Percentiles rank a stretch among this genome's conserved stretches.
Conservation (phyloP, 2,888 invertebrate species). For the Xylota sylvarum region DNA sequence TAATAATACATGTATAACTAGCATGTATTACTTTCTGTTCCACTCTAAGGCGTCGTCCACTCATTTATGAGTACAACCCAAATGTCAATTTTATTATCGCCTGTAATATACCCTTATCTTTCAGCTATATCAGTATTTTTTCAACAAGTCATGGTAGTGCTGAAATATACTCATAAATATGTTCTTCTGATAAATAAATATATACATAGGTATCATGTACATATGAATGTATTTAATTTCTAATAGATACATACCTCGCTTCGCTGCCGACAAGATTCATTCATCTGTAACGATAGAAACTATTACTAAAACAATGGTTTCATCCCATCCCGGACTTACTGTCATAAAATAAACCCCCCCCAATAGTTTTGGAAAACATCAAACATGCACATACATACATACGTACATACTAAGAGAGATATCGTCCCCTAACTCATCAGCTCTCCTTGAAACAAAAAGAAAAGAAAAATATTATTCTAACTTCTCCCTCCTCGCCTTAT, state of each 20-base stretch:
- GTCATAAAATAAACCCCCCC: background rate
- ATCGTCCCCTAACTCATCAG: background rate
- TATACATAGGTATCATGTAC: too few relatives aligned
- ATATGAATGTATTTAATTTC: too few relatives aligned
- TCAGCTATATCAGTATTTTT: background rate
- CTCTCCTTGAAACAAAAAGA: slow-evolving; percentile 4
- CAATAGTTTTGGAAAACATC: background rate
- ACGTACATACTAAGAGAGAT: background rate
- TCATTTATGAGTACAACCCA: too few relatives aligned
- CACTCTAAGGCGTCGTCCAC: too few relatives aligned
- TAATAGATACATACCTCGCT: too few relatives aligned
- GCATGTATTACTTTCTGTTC: too few relatives aligned
- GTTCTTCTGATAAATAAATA: too few relatives aligned
- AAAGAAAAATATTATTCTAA: slow-evolving; percentile 12
- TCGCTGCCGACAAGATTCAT: too few relatives aligned
- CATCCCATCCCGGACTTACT: too few relatives aligned
- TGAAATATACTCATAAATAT: background rate
- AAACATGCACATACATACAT: background rate
- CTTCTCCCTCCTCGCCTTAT: background rate
- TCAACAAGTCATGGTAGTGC: background rate
- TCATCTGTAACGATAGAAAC: slow-evolving; percentile 3
- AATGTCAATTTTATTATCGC: too few relatives aligned
- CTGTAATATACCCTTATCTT: background rate
- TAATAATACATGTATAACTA: too few relatives aligned
- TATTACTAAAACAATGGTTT: background rate